Evolutionary conservation across 2,113 vertebrate genomes (phyloP), one percentile per base, ranked within the genome.

Genomic region (Archocentrus centrarchus): DNA sequence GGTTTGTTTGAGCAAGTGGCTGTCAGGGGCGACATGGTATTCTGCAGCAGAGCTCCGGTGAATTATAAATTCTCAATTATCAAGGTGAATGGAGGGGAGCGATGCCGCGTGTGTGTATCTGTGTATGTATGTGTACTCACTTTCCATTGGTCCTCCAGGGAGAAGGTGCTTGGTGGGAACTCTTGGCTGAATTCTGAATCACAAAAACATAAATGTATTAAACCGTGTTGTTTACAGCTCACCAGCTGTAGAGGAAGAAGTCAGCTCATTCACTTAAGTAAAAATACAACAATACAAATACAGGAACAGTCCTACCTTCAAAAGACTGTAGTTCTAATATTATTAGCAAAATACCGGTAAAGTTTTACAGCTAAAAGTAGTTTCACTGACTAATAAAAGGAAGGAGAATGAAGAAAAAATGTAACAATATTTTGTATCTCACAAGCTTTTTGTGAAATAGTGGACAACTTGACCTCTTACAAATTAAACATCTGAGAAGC

Each of bases 101-200:
- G 11, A n/a, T 35, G 20, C 60, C 15, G 39, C 10, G 0, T 57
- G 61, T 11, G 37, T 39, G 22, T 55, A 3, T 63, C n/a, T 70
- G 92, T 88, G 89, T 94, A 8, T 66, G 63, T 27, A 5, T 47
- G 14, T 47, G 14, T 47, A 98, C 98, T 97, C 96, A 99, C 98
- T 99, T 99, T 96, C 97, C 97, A 92, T 97, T 99, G 92, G 96
- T 96, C 86, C 97, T 97, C 98, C 98, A 99, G 50, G 98, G 97
- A 91, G 98, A 99, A 39, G 98, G 97, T 70, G 97, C 97, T 95
- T 98, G 98, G 80, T 98, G 98, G 70, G 97, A 96, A 87, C 96
- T 97, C 96, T 98, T 99, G 78, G 97, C 97, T 84, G 98, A 98
- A 94, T 97, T 99, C 98, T 99, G 96, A 79, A 94, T 73, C 62